These are phyloP conservation scores for Muscicapa comitata DNA, from an alignment of 2,797 vertebrate species.

Conservation along the genomic window DNA sequence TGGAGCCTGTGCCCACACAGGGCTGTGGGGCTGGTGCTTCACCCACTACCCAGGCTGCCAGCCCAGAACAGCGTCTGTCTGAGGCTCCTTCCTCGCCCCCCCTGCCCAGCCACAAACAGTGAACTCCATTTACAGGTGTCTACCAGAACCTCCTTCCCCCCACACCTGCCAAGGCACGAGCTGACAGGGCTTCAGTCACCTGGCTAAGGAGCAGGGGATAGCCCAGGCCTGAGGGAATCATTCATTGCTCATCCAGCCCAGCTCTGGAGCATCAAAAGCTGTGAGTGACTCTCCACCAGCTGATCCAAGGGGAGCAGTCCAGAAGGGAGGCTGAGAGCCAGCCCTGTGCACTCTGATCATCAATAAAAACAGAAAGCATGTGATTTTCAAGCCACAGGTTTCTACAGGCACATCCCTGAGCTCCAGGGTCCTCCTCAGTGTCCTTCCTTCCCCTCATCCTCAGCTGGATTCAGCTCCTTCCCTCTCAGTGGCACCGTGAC, in stretches of 20 bases:
- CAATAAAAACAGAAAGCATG: neutral
- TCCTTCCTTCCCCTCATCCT: neutral
- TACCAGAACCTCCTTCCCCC: neutral
- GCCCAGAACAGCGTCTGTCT: rapidly evolving
- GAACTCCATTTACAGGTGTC: neutral
- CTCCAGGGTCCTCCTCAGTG: neutral
- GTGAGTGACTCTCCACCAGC: neutral
- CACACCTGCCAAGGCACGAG: neutral
- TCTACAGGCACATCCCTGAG: neutral
- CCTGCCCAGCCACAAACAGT: neutral
- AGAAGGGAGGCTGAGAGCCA: neutral
- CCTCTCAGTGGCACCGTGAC: neutral
- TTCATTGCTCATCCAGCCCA: neutral
- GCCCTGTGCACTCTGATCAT: neutral
- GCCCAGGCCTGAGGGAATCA: neutral
- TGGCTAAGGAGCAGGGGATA: neutral
- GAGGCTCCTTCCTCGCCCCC: neutral
- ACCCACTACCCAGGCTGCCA: neutral
- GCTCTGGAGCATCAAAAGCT: neutral
- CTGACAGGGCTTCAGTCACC: neutral
- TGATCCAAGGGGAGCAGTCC: neutral
- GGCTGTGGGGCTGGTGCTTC: neutral
- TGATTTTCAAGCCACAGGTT: neutral
- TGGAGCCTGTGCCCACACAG: neutral
- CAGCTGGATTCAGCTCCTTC: neutral